phyloP scores from a whole-genome alignment of 2,888 invertebrate genomes.

The Orthonychiurus folsomi region DNA sequence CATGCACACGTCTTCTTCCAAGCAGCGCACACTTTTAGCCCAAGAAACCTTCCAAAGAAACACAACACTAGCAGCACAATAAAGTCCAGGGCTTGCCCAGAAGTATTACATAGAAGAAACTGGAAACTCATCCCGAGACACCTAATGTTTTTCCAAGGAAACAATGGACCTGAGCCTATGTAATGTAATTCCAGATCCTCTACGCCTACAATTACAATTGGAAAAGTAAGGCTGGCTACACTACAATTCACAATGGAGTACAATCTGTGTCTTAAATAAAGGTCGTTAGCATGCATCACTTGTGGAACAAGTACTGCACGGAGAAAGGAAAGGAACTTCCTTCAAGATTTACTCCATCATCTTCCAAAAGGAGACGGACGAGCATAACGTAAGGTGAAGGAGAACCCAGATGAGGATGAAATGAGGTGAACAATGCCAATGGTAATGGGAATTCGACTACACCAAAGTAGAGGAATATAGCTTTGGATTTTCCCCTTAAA shows the following conservation, averaged over 20 bases:
- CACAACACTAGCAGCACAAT: neutral
- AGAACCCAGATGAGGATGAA: no score
- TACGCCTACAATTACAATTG: neutral
- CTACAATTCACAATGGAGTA: neutral
- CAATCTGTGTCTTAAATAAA: neutral
- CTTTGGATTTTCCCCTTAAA: no score
- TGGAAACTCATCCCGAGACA: neutral
- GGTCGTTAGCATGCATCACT: neutral
- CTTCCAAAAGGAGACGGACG: no score
- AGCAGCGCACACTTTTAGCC: neutral
- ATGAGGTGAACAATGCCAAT: no score
- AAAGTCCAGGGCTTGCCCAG: no score
- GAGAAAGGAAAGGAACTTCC: no score
- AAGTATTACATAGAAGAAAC: no score
- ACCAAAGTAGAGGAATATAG: no score
- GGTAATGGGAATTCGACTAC: no score
- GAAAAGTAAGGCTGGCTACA: neutral
- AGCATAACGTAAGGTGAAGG: no score
- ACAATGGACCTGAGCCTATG: neutral
- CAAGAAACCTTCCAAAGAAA: neutral
- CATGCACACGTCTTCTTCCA: neutral
- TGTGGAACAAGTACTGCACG: no score
- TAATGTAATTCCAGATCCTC: neutral
- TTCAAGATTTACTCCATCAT: no score
- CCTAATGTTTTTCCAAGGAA: neutral